phyloP scores from a whole-genome alignment of 2,797 vertebrate genomes.

The Rhinella marina region DNA sequence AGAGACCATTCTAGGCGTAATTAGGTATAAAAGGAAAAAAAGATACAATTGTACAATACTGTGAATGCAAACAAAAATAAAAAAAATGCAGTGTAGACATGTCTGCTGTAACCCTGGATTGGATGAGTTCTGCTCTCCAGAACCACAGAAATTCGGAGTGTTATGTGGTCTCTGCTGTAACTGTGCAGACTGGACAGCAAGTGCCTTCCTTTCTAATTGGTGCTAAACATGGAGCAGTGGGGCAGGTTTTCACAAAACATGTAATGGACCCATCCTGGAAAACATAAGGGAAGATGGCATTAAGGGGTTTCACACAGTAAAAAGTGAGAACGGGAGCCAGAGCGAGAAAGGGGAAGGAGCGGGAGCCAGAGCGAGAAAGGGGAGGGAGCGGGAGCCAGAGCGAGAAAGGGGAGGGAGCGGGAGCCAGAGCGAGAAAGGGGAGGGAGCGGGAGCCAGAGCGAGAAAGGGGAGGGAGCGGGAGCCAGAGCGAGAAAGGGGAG shows the following conservation, averaged over 20 bases:
- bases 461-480: no score
- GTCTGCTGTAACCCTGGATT: slow-evolving; percentile 20
- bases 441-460: no score
- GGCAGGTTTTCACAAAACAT: slow-evolving; percentile 91
- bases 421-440: no score
- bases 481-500: no score
- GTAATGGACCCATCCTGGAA: slow-evolving; percentile 88
- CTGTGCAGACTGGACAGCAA: slow-evolving; percentile 87
- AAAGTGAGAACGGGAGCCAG: no score
- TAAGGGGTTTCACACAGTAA: neutral
- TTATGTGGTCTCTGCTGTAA: slow-evolving; percentile 72
- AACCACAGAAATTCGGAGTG: neutral
- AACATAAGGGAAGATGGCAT: neutral
- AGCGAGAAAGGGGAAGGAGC: no score
- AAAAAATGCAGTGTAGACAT: neutral
- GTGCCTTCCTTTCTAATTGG: slow-evolving; percentile 82
- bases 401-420: no score
- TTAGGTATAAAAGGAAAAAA: slow-evolving; percentile 10
- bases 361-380: no score
- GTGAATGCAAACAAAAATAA: slow-evolving; percentile 59
- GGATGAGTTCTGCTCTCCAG: slow-evolving; percentile 8
- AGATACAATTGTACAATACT: slow-evolving; percentile 47
- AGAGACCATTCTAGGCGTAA: slow-evolving; percentile 66
- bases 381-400: no score
- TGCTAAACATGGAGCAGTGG: slow-evolving; percentile 71